A percentile compares a stretch with the other conserved stretches of the same genome.
phyloP scores from a whole-genome alignment of 2,113 vertebrate genomes.

The Columba janthina region DNA sequence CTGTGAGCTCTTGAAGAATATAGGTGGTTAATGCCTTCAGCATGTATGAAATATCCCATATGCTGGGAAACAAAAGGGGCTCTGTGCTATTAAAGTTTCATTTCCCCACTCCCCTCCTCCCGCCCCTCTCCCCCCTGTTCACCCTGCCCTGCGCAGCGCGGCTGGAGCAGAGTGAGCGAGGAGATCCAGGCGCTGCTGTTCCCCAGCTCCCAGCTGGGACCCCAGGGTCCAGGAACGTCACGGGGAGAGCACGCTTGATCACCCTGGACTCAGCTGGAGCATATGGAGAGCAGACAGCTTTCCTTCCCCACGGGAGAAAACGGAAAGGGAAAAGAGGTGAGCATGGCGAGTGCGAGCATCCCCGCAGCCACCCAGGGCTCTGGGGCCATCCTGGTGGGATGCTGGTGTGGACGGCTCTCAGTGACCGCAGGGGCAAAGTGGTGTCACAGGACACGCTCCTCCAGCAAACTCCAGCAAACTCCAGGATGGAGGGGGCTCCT shows the following conservation, averaged over 20 bases:
- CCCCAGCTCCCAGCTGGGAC: not conserved
- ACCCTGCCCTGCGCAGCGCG: constrained; percentile 69
- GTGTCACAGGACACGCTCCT: accelerated
- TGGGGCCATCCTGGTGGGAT: not conserved
- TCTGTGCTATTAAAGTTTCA: constrained; percentile 85
- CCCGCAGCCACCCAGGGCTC: not conserved
- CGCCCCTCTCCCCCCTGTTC: constrained; percentile 69
- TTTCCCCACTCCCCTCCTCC: constrained; percentile 78
- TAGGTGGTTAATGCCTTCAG: constrained; percentile 86
- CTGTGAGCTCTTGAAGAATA: constrained; percentile 72
- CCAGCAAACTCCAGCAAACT: accelerated
- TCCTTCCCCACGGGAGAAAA: not conserved
- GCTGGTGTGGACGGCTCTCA: not conserved
- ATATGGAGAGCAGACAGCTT: not conserved
- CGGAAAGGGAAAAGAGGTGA: not conserved
- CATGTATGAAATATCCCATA: constrained; percentile 86
- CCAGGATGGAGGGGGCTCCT: not conserved
- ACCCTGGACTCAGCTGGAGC: not conserved
- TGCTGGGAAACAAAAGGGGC: constrained; percentile 84
- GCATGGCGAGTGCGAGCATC: not conserved
- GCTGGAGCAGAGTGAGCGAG: constrained; percentile 52
- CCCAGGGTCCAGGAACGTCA: not conserved
- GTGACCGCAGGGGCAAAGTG: accelerated
- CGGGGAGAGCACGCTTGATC: not conserved
- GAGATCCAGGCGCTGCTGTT: not conserved